A percentile compares a stretch with the other conserved stretches of the same genome.
phyloP scores from a whole-genome alignment of 1,140 invertebrate species.

The Elysia chlorotica region DNA sequence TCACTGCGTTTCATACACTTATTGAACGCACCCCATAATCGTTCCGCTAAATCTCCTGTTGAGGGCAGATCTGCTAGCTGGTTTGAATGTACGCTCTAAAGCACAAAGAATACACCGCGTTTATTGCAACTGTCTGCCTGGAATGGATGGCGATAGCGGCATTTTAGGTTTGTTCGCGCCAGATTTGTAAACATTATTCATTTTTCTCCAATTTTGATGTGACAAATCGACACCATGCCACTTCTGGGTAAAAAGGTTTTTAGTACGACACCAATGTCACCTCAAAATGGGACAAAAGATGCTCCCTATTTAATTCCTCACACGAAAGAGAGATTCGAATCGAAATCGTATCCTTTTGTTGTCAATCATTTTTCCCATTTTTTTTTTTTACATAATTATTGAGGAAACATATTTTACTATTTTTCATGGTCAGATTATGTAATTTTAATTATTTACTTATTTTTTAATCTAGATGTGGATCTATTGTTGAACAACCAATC shows the following conservation, averaged over 20 bases:
- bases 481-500: too few relatives aligned
- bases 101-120: not conserved
- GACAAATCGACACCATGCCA: slow-evolving; percentile 47
- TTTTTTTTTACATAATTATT: slow-evolving; percentile 33
- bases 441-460: too few relatives aligned
- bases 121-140: too few relatives aligned
- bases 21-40: too few relatives aligned
- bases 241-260: slow-evolving; percentile 54
- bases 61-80: not conserved
- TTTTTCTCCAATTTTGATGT: slow-evolving; percentile 36
- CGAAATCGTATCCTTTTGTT: slow-evolving; percentile 60
- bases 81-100: not conserved
- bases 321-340: slow-evolving; percentile 58
- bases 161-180: slow-evolving; percentile 56
- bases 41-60: too few relatives aligned
- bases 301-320: slow-evolving; percentile 52
- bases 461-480: too few relatives aligned
- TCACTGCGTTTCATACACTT: too few relatives aligned
- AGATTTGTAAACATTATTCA: slow-evolving; percentile 50
- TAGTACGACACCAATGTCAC: slow-evolving; percentile 38
- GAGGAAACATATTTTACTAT: slow-evolving; percentile 3
- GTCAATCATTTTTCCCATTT: too few relatives aligned
- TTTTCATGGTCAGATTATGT: not conserved
- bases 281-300: slow-evolving; percentile 43
- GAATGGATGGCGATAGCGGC: too few relatives aligned